phyloP scores from a whole-genome alignment of 2,113 vertebrate species.

The Hypocryptadius cinnamomeus region DNA sequence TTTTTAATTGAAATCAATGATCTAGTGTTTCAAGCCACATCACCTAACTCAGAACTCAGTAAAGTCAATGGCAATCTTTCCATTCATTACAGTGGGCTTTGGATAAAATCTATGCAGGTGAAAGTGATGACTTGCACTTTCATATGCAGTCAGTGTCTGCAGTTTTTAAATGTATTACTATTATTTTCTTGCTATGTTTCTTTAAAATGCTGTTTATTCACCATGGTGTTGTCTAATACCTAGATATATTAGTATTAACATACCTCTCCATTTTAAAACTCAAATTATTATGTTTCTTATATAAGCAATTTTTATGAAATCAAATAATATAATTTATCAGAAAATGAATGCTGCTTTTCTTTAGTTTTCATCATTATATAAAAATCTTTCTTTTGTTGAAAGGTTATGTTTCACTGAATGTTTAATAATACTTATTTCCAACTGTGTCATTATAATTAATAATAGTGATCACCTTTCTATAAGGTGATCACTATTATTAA shows the following conservation, averaged over 20 bases:
- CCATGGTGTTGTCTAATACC: not conserved
- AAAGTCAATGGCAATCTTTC: not conserved
- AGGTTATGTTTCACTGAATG: not conserved
- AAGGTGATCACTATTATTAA: not conserved
- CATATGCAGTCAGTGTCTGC: not conserved
- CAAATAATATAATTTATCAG: not conserved
- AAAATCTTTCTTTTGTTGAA: not conserved
- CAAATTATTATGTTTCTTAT: not conserved
- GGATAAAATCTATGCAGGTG: not conserved
- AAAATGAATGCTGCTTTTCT: not conserved
- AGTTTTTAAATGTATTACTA: not conserved
- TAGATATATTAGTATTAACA: not conserved
- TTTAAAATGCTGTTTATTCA: not conserved
- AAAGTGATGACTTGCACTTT: not conserved
- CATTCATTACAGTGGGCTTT: not conserved
- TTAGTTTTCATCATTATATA: not conserved
- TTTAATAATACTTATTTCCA: not conserved
- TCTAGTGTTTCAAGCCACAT: not conserved
- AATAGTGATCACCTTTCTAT: not conserved
- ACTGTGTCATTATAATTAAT: not conserved
- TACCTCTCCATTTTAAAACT: not conserved
- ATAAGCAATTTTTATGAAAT: not conserved
- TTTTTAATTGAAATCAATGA: slow-evolving; percentile 17
- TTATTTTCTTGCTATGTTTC: not conserved
- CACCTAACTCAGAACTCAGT: not conserved